Conservation (phyloP, 2,113 vertebrate species). For the Stercorarius parasiticus region DNA sequence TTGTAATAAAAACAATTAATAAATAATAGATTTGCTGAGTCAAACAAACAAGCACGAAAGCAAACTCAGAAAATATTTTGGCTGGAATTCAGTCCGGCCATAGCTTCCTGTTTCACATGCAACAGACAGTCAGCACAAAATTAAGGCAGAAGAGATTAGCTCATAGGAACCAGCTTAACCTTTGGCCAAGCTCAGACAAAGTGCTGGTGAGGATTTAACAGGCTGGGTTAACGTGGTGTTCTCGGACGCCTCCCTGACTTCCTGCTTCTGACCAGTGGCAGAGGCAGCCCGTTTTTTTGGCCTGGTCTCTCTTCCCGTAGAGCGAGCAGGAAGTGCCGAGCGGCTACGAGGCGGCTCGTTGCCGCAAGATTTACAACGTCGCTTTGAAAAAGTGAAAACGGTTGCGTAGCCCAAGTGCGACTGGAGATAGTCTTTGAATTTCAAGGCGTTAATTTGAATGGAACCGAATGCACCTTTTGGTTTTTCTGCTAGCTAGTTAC, state of each 20-base stretch:
- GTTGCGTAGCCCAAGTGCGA: not conserved
- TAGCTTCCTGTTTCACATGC: not conserved
- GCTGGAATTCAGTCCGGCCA: not conserved
- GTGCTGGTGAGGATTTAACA: not conserved
- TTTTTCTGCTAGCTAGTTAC: not conserved
- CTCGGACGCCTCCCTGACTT: not conserved
- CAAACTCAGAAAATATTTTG: not conserved
- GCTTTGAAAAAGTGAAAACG: not conserved
- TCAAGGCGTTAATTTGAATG: not conserved
- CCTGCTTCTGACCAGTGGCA: not conserved
- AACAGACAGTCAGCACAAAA: not conserved
- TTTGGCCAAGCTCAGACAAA: not conserved
- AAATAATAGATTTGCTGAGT: not conserved
- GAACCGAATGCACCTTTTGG: not conserved
- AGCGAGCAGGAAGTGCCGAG: not conserved
- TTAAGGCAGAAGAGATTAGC: not conserved
- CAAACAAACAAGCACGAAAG: not conserved
- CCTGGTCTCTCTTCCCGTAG: rapidly evolving
- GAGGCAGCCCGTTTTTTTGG: not conserved
- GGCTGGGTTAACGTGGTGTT: not conserved
- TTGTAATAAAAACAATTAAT: not conserved
- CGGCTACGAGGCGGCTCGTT: not conserved
- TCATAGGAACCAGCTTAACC: not conserved
- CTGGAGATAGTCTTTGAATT: not conserved
- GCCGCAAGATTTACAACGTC: not conserved